phyloP scores from a whole-genome alignment of 2,113 vertebrate species.

The Serilophus lunatus region DNA sequence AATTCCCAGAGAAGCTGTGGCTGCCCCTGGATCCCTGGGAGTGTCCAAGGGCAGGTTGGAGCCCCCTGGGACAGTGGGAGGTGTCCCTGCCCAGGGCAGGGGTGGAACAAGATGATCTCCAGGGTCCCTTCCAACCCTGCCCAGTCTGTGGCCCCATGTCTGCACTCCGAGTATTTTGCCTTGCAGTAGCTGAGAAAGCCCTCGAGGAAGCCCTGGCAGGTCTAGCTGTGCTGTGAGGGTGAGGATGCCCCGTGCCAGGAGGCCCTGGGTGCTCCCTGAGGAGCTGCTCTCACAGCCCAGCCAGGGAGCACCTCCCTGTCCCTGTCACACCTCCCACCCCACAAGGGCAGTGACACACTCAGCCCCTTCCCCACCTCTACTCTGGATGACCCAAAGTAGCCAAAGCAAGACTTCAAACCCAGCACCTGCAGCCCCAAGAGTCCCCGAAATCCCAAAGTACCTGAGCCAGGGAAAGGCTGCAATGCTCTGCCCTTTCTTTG shows the following conservation, averaged over 20 bases:
- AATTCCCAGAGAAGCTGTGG: not conserved
- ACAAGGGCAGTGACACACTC: not conserved
- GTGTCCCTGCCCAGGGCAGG: not conserved
- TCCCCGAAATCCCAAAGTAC: not conserved
- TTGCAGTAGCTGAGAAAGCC: not conserved
- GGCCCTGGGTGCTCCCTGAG: not conserved
- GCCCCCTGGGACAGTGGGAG: not conserved
- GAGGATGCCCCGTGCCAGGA: not conserved
- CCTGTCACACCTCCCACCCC: too few relatives aligned
- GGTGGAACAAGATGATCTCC: not conserved
- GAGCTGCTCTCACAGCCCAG: not conserved
- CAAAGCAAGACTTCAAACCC: fast-evolving
- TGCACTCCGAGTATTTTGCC: not conserved
- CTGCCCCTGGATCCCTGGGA: not conserved
- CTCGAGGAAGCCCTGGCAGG: not conserved
- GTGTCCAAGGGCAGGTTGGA: not conserved
- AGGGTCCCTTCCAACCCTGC: fast-evolving
- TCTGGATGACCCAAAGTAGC: not conserved
- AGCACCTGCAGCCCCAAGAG: not conserved
- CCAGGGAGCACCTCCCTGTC: fast-evolving
- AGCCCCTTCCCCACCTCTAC: fast-evolving
- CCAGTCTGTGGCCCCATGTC: not conserved
- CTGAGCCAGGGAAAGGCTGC: not conserved
- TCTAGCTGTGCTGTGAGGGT: not conserved
- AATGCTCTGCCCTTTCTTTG: not conserved